These are phyloP conservation scores for Siderastrea siderea DNA, from an alignment of 92 coral and sea anemone species.

Conservation along the genomic window DNA sequence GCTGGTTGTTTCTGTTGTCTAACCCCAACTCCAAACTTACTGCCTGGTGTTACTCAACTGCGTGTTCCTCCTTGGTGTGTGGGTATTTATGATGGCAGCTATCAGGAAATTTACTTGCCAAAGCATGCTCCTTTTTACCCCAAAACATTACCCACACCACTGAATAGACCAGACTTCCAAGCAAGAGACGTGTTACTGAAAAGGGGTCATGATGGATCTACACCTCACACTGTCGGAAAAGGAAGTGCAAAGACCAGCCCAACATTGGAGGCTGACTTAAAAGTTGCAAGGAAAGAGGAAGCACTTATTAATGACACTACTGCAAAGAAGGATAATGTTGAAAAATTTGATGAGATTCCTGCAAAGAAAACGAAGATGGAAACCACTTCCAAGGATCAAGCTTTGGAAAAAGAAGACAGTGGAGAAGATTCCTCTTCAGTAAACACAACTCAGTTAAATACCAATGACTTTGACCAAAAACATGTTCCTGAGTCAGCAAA, in stretches of 20 bases:
- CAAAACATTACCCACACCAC: not conserved
- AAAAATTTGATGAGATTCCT: not conserved
- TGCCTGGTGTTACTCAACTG: not conserved
- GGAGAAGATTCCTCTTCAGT: not conserved
- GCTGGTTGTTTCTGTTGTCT: constrained; percentile 3
- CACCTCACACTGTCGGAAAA: not conserved
- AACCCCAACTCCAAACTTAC: constrained; percentile 10
- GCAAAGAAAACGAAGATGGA: constrained; percentile 22
- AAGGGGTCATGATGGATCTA: not conserved
- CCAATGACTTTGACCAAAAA: not conserved
- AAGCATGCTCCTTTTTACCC: constrained; percentile 4
- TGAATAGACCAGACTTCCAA: not conserved
- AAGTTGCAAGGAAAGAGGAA: not conserved
- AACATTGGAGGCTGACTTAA: not conserved
- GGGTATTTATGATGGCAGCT: not conserved
- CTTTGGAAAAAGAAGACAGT: not conserved
- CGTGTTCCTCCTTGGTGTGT: constrained; percentile 14
- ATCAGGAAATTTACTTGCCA: constrained; percentile 14
- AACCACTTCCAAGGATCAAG: not conserved
- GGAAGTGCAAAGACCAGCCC: not conserved
- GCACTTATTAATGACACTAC: not conserved
- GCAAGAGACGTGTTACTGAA: not conserved
- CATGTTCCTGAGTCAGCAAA: not conserved
- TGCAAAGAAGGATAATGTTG: not conserved
- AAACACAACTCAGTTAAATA: not conserved